Conservation (phyloP, 2,113 vertebrate genomes). For the Cheirogaleus medius region DNA sequence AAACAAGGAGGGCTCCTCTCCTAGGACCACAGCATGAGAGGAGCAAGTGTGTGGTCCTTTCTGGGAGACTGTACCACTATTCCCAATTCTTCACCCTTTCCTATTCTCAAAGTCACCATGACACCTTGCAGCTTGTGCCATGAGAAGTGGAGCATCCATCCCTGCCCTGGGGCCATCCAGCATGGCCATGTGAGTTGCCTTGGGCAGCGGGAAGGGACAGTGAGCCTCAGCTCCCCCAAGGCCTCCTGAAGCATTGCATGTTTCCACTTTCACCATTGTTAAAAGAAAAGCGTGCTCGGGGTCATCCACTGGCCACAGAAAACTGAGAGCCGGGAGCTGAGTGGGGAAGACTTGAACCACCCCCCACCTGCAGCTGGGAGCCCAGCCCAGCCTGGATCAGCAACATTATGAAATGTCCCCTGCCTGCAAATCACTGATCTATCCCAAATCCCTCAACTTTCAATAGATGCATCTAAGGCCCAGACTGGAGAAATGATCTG, state of each 20-base stretch:
- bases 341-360: background rate
- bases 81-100: background rate
- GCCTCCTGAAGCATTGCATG: background rate
- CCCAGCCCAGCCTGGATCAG: background rate
- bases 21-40: background rate
- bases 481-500: background rate
- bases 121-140: background rate
- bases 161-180: background rate
- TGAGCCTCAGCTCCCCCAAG: background rate
- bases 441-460: background rate
- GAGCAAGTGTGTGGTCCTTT: background rate
- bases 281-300: background rate
- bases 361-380: background rate
- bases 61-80: background rate
- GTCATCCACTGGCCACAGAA: background rate
- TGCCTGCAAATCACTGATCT: background rate
- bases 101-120: background rate
- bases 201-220: background rate
- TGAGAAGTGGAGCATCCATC: background rate
- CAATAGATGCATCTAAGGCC: background rate
- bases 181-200: background rate
- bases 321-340: background rate
- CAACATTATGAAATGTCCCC: background rate
- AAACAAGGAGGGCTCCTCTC: background rate
- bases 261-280: background rate